Conservation (phyloP, 2,888 invertebrate species). For the Drosophila cognata region DNA sequence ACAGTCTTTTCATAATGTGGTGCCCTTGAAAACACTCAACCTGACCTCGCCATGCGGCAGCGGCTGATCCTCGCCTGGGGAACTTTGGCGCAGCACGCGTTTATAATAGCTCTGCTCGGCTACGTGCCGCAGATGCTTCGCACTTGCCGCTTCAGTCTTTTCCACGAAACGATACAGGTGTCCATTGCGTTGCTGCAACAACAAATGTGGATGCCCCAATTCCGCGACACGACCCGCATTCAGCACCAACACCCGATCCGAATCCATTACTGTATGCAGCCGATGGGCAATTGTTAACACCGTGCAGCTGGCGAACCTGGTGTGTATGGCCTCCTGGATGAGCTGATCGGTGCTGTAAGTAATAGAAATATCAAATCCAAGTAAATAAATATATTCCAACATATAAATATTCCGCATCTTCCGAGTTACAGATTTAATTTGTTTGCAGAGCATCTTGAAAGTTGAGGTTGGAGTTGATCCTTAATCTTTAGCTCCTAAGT, state of each 20-base stretch:
- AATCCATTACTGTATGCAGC: slow-evolving; percentile 95
- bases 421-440: background rate
- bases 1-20: slow-evolving; percentile 74
- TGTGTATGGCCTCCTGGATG: slow-evolving; percentile 93
- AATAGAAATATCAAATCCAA: background rate
- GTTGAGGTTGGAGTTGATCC: background rate
- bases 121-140: slow-evolving; percentile 86
- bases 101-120: slow-evolving; percentile 86
- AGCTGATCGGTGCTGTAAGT: slow-evolving; percentile 90
- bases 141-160: slow-evolving; percentile 88
- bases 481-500: background rate
- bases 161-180: slow-evolving; percentile 89
- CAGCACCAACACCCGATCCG: slow-evolving; percentile 93
- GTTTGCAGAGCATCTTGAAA: background rate
- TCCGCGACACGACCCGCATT: slow-evolving; percentile 90
- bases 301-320: slow-evolving; percentile 92
- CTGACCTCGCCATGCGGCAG: slow-evolving; percentile 18
- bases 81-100: slow-evolving; percentile 56
- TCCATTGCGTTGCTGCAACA: slow-evolving; percentile 87
- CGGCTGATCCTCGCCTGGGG: background rate
- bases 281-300: slow-evolving; percentile 97
- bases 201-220: slow-evolving; percentile 90
- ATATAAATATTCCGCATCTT: background rate
- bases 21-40: slow-evolving; percentile 49
- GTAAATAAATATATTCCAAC: background rate